Base-by-base conservation (phyloP, 1,140 invertebrate species). In the Pseudomyrmex dendroicus region DNA sequence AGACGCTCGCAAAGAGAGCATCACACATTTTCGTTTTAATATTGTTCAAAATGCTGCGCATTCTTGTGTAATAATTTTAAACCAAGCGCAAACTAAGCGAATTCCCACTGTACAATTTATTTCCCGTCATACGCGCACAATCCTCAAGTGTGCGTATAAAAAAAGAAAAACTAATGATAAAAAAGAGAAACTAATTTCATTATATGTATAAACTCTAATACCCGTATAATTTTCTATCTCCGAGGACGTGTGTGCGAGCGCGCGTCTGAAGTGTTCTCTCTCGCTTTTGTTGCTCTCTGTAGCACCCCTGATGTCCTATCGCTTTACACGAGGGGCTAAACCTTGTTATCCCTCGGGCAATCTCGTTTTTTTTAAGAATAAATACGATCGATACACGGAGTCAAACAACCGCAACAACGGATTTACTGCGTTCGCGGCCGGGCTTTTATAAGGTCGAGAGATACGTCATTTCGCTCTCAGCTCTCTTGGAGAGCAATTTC, bases 331-430 rank as follows among this genome's bases (percentile, higher is more conserved):
- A n/a, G 17, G 64, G 76, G 76, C 54, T 70, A 59, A 70, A 78
- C 54, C 74, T 57, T 78, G 74, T 78, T 78, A 78, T 0, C 64
- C 44, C 54, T 59, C 66, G 76, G 61, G 76, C 72, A 80, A 80
- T 80, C 76, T 78, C 76, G 66, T 80, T 80, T 80, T 80, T 80
- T 20, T 80, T 80, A 80, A 80, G 76, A 80, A 80, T 72, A 80
- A 80, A 80, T 80, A 80, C 76, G 76, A 20, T 54, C 66, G 66
- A 80, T 80, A 80, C 54, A 70, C 54, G 76, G 70, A 59, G 76
- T 70, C 59, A 80, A 80, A 54, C 66, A 78, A 57, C 64, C 76
- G 15, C 64, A 48, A 35, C 64, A 66, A 72, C 66, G 76, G 76
- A 70, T 80, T 80, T 80, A 72, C 76, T 35, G 54, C 66, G 66